Percentiles rank a stretch among this genome's conserved stretches.
phyloP scores from a whole-genome alignment of 2,797 vertebrate species.

The Syngnathus rostellatus region DNA sequence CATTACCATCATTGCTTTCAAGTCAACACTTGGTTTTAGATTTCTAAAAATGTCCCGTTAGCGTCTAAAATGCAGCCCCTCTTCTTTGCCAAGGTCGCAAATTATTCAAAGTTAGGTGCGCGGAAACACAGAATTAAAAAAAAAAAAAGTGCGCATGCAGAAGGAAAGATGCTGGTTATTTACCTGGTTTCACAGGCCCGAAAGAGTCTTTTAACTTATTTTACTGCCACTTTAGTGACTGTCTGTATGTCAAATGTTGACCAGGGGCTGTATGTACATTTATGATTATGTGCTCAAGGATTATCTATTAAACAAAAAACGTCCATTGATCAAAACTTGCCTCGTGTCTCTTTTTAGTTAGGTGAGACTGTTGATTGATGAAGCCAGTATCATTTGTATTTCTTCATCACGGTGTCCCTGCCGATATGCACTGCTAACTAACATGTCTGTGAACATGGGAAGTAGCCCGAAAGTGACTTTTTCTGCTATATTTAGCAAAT shows the following conservation, averaged over 20 bases:
- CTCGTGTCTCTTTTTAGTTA: background rate
- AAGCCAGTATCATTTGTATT: too few species aligned
- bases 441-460: background rate
- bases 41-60: background rate
- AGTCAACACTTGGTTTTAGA: background rate
- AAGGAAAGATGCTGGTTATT: slow-evolving; percentile 25
- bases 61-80: background rate
- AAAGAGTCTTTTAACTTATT: slow-evolving; percentile 48
- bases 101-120: background rate
- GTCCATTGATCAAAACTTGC: background rate
- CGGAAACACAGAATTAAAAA: background rate
- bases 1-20: background rate
- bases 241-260: slow-evolving; percentile 1
- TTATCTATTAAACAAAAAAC: slow-evolving; percentile 2
- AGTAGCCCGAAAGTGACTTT: too few species aligned
- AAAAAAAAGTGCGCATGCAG: background rate
- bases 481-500: too few species aligned
- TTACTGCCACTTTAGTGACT: slow-evolving; percentile 29
- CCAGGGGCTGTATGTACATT: background rate
- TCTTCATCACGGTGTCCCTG: background rate
- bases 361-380: background rate
- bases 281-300: background rate
- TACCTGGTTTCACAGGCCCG: slow-evolving; percentile 60
- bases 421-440: background rate
- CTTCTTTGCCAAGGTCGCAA: background rate